Percentiles rank a stretch among this genome's conserved stretches.
These are phyloP conservation scores for Strix aluco DNA, from an alignment of 2,113 vertebrate species.

Conservation along the genomic window DNA sequence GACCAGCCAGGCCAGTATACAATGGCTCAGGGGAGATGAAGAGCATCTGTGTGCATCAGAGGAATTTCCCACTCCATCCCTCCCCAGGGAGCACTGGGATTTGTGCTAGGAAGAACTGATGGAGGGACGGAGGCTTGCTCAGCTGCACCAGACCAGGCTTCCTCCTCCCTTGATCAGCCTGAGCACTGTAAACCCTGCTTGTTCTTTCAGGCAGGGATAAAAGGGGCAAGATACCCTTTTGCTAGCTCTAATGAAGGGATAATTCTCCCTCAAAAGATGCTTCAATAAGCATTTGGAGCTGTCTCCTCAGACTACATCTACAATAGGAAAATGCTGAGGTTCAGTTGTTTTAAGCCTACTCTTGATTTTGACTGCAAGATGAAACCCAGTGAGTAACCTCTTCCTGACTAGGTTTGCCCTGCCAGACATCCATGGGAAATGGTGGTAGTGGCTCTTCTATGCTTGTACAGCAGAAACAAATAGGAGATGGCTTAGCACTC, in stretches of 20 bases:
- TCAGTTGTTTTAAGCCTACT: neutral
- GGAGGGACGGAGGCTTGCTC: neutral
- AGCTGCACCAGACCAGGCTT: neutral
- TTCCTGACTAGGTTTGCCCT: neutral
- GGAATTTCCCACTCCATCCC: neutral
- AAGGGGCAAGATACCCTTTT: neutral
- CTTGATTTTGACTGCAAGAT: neutral
- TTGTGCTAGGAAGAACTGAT: neutral
- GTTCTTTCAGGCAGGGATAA: neutral
- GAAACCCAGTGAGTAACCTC: neutral
- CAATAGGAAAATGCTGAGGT: neutral
- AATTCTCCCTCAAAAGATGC: neutral
- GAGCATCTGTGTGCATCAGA: neutral
- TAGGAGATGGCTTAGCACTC: neutral
- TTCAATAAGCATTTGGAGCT: neutral
- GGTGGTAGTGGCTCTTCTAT: neutral
- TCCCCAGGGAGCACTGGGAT: neutral
- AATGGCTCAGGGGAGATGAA: fast-evolving
- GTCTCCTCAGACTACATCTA: neutral
- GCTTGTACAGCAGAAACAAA: neutral
- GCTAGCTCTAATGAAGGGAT: neutral
- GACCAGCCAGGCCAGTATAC: fast-evolving
- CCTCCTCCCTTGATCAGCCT: neutral
- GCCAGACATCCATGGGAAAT: neutral
- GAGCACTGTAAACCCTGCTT: fast-evolving